These are phyloP conservation scores for Dendrolimus houi DNA, from an alignment of 2,888 invertebrate species.

Conservation along the genomic window DNA sequence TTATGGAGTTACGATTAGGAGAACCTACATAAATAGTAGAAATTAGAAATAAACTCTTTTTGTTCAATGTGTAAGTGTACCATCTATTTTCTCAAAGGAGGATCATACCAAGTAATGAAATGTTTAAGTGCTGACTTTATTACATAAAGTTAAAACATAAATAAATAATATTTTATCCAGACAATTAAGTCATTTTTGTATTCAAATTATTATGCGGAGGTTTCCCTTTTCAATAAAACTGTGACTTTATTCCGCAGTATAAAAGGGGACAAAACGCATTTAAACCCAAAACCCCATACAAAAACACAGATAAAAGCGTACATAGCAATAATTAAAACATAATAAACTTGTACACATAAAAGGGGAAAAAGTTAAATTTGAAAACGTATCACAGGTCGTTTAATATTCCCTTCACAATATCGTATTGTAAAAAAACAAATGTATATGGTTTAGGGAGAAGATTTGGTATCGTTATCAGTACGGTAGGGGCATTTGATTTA, in stretches of 20 bases:
- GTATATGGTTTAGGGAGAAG: conserved; percentile 58
- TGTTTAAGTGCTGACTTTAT: too few species aligned
- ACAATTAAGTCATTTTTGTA: too few species aligned
- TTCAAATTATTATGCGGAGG: too few species aligned
- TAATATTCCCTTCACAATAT: conserved; percentile 40
- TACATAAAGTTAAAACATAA: too few species aligned
- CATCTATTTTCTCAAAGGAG: too few species aligned
- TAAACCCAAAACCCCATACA: background rate
- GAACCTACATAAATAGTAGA: too few species aligned
- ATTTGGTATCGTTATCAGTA: conserved; percentile 56
- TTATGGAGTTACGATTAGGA: too few species aligned
- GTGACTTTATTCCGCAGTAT: background rate
- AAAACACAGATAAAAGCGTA: background rate
- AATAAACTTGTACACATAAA: background rate
- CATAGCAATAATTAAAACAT: background rate
- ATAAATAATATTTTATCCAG: too few species aligned
- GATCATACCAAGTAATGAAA: too few species aligned
- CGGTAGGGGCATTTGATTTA: conserved; percentile 61
- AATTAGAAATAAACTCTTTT: too few species aligned
- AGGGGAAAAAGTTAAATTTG: conserved; percentile 11
- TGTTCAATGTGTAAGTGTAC: too few species aligned
- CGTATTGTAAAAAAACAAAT: conserved; percentile 48
- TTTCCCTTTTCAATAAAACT: background rate
- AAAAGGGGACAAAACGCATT: background rate
- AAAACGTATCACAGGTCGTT: conserved; percentile 25